Conservation (phyloP, 1,140 invertebrate genomes). For the Musca domestica region DNA sequence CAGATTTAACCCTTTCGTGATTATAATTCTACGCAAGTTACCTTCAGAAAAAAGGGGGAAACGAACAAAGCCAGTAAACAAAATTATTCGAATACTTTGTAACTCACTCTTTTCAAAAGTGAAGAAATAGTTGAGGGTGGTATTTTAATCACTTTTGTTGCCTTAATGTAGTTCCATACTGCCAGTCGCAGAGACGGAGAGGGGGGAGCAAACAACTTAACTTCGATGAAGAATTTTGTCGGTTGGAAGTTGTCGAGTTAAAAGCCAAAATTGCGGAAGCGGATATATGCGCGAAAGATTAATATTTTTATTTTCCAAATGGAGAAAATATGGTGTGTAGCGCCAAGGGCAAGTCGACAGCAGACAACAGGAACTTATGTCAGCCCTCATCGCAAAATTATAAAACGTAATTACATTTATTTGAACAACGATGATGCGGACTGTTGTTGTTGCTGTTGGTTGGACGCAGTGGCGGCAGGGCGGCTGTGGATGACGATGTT, state of each 20-base stretch:
- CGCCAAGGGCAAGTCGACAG: too few species aligned
- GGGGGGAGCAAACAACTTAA: neutral
- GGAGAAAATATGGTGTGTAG: too few species aligned
- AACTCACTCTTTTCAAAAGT: neutral
- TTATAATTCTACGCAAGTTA: too few species aligned
- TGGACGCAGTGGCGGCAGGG: neutral
- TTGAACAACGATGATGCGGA: neutral
- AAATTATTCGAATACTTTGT: slow-evolving; percentile 6
- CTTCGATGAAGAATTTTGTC: neutral
- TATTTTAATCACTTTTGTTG: slow-evolving; percentile 12
- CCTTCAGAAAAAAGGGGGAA: neutral
- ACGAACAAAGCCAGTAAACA: neutral
- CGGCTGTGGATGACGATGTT: too few species aligned
- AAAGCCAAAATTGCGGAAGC: slow-evolving; percentile 18
- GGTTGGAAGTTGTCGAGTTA: slow-evolving; percentile 1
- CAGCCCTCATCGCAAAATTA: too few species aligned
- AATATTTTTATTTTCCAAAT: slow-evolving; percentile 1
- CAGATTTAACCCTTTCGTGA: slow-evolving; percentile 6
- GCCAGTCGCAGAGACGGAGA: neutral
- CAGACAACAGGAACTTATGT: too few species aligned
- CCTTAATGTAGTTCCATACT: neutral
- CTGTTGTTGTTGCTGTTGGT: neutral
- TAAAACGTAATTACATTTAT: too few species aligned
- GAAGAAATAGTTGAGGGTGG: neutral
- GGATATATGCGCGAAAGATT: slow-evolving; percentile 20